Evolutionary conservation across 1,140 invertebrate species (phyloP).

Genomic region (Drosophila lacteicornis): DNA sequence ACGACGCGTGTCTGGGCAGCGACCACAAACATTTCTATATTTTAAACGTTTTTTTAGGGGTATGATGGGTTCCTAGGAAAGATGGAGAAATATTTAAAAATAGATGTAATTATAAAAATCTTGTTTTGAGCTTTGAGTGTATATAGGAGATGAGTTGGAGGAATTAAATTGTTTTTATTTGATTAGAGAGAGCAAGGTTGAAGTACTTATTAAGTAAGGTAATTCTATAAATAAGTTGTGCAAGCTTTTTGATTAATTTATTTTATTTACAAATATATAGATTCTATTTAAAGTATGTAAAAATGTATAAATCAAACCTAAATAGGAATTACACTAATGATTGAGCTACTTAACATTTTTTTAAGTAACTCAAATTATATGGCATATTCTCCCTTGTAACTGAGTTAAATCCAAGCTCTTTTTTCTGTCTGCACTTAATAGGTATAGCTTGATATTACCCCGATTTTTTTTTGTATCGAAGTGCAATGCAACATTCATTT

Average conservation of each 20-base stretch:
- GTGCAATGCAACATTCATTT: conserved; percentile 46
- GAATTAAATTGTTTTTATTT: too few species aligned
- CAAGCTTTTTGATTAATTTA: background rate
- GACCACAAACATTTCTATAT: conserved; percentile 27
- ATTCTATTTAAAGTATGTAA: background rate
- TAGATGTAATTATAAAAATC: background rate
- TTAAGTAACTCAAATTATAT: background rate
- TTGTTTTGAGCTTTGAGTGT: background rate
- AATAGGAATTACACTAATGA: background rate
- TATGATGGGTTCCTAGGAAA: conserved; percentile 5
- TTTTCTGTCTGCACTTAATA: conserved; percentile 2
- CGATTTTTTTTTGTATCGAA: conserved; percentile 10
- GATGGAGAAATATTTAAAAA: background rate
- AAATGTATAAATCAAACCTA: background rate
- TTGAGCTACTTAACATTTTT: conserved; percentile 1
- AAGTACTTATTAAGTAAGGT: too few species aligned
- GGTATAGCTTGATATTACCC: conserved; percentile 11
- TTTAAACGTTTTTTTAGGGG: conserved; percentile 21
- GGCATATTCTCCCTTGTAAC: background rate
- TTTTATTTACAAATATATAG: background rate
- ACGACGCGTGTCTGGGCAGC: conserved; percentile 36
- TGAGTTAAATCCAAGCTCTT: conserved; percentile 1
- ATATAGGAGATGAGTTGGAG: background rate
- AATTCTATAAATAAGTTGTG: background rate
- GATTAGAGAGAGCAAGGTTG: background rate